phyloP scores from a whole-genome alignment of 2,797 vertebrate species.

The Zalophus californianus region DNA sequence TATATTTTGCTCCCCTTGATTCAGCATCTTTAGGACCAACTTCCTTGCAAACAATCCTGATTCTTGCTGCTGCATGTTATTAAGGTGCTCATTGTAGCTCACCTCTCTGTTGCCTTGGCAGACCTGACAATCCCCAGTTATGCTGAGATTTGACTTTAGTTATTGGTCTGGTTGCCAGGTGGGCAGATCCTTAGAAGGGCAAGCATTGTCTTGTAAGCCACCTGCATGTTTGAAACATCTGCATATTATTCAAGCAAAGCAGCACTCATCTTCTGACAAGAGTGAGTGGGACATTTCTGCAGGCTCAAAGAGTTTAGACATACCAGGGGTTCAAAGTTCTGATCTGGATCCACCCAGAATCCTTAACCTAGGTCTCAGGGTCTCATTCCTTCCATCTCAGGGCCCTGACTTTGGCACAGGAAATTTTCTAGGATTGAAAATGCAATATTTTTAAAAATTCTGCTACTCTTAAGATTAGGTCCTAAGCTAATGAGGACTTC shows the following conservation, averaged over 20 bases:
- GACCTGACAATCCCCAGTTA: background rate
- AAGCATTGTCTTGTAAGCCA: background rate
- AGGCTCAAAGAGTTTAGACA: background rate
- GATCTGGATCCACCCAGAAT: background rate
- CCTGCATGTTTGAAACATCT: background rate
- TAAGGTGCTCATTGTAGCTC: background rate
- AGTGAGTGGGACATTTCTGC: background rate
- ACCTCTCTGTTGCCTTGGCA: background rate
- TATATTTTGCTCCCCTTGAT: background rate
- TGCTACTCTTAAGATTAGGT: background rate
- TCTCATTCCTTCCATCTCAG: background rate
- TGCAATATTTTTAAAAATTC: background rate
- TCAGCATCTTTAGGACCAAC: background rate
- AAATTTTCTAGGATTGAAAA: background rate
- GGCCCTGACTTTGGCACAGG: background rate
- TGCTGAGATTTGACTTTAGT: background rate
- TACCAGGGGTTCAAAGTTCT: background rate
- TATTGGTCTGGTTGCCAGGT: background rate
- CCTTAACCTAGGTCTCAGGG: background rate
- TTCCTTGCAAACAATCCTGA: background rate
- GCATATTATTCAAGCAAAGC: background rate
- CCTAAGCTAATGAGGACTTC: background rate
- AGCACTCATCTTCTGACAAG: background rate
- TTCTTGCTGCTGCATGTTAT: background rate
- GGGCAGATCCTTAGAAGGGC: background rate